Evolutionary conservation across 1,140 invertebrate species (phyloP).

Genomic region (Hyles euphorbiae): DNA sequence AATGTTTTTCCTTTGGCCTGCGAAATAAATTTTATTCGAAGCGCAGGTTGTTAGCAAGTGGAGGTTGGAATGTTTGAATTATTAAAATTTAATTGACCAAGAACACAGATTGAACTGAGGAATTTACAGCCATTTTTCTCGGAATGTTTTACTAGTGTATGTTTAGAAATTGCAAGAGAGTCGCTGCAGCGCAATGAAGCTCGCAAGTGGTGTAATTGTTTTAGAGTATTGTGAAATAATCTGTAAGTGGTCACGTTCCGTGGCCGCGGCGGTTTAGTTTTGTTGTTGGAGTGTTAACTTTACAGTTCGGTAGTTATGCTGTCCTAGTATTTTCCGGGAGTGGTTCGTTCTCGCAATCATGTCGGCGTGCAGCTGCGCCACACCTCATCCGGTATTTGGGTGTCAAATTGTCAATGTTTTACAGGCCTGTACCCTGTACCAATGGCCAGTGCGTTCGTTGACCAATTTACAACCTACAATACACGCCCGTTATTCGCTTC

Average conservation of each 20-base stretch:
- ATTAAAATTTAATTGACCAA: slow-evolving; percentile 28
- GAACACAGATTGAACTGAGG: slow-evolving; percentile 2
- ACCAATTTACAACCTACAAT: slow-evolving; percentile 2
- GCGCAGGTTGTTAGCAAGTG: slow-evolving; percentile 26
- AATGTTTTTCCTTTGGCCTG: slow-evolving; percentile 51
- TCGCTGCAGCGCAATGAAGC: too few relatives aligned
- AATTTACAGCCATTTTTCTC: neutral
- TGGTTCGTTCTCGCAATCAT: slow-evolving; percentile 15
- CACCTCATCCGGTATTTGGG: slow-evolving; percentile 6
- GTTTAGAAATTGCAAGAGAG: too few relatives aligned
- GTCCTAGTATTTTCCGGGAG: neutral
- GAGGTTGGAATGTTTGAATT: slow-evolving; percentile 23
- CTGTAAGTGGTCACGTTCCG: neutral
- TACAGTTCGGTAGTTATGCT: neutral
- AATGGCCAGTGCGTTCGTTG: slow-evolving; percentile 1
- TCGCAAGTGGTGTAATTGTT: too few relatives aligned
- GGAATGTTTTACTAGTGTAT: too few relatives aligned
- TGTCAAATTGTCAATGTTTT: slow-evolving; percentile 25
- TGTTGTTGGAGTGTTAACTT: too few relatives aligned
- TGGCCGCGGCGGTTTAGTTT: too few relatives aligned
- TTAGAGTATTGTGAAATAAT: slow-evolving; percentile 2
- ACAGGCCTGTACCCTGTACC: slow-evolving; percentile 9
- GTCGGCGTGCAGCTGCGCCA: slow-evolving; percentile 21
- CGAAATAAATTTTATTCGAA: slow-evolving; percentile 55
- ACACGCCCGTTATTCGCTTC: neutral